Conservation (phyloP, 2,113 vertebrate species). For the Herpetotheres cachinnans region DNA sequence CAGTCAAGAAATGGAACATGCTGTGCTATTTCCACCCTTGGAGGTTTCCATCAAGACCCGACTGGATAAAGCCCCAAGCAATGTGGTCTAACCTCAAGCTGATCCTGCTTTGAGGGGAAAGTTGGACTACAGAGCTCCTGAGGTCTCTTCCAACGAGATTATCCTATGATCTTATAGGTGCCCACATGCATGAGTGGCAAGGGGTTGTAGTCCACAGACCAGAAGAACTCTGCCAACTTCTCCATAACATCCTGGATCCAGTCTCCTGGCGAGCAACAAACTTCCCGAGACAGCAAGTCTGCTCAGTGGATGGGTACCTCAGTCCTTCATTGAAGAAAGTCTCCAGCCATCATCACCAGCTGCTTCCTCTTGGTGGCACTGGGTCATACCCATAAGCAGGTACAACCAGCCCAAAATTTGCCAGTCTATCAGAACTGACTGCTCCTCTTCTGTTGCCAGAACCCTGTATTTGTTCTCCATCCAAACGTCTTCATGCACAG, state of each 20-base stretch:
- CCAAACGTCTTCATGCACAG: not conserved
- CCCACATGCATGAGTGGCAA: not conserved
- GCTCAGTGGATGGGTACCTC: too few species aligned
- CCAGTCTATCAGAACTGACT: not conserved
- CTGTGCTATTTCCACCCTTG: not conserved
- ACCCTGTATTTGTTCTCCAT: too few species aligned
- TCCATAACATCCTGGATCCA: not conserved
- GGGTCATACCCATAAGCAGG: not conserved
- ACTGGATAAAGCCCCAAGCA: not conserved
- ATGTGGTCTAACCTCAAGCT: not conserved
- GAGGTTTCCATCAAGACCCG: not conserved
- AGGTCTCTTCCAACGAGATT: not conserved
- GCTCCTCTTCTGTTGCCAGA: not conserved
- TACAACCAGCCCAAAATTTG: not conserved
- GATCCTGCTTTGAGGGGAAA: not conserved
- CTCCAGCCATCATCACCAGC: not conserved
- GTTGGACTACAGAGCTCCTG: too few species aligned
- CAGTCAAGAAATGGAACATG: not conserved
- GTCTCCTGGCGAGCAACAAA: not conserved
- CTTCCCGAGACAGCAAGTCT: not conserved
- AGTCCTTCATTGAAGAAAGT: not conserved
- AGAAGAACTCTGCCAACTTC: not conserved
- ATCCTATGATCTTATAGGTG: not conserved
- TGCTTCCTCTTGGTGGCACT: not conserved
- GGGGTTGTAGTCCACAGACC: too few species aligned